phyloP scores from a whole-genome alignment of 2,888 invertebrate species.

The Gymnoscelis rufifasciata region DNA sequence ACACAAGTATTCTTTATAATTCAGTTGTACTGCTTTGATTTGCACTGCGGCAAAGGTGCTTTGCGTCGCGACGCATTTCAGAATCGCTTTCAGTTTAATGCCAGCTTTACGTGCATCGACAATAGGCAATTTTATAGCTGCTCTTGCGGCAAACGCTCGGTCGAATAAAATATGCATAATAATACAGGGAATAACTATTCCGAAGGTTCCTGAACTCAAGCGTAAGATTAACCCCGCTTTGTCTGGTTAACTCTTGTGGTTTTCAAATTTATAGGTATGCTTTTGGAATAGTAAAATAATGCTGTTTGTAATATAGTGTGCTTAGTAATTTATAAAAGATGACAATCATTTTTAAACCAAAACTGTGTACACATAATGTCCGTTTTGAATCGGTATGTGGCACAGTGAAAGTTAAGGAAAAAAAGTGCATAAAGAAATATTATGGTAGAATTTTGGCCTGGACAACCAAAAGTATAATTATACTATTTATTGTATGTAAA shows the following conservation, averaged over 20 bases:
- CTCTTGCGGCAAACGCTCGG: constrained; percentile 41
- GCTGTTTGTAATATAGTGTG: too few species aligned
- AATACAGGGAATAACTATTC: constrained; percentile 30
- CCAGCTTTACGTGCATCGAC: constrained; percentile 61
- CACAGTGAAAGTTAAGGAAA: too few species aligned
- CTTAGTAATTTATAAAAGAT: too few species aligned
- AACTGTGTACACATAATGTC: too few species aligned
- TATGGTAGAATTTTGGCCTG: too few species aligned
- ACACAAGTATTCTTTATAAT: not conserved
- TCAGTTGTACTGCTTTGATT: constrained; percentile 3
- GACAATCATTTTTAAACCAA: too few species aligned
- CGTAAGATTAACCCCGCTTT: not conserved
- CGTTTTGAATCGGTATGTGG: too few species aligned
- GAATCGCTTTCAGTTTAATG: constrained; percentile 66
- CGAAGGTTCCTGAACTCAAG: constrained; percentile 10
- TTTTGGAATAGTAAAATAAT: too few species aligned
- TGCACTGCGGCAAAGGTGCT: constrained; percentile 31
- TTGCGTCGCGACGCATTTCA: constrained; percentile 56
- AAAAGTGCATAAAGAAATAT: too few species aligned
- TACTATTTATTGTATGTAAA: too few species aligned
- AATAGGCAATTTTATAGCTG: constrained; percentile 62
- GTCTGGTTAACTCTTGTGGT: not conserved
- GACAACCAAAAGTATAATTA: too few species aligned
- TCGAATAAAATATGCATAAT: constrained; percentile 43
- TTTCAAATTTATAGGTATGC: too few species aligned